phyloP scores from a whole-genome alignment of 2,113 vertebrate species.

The Nothocercus julius region DNA sequence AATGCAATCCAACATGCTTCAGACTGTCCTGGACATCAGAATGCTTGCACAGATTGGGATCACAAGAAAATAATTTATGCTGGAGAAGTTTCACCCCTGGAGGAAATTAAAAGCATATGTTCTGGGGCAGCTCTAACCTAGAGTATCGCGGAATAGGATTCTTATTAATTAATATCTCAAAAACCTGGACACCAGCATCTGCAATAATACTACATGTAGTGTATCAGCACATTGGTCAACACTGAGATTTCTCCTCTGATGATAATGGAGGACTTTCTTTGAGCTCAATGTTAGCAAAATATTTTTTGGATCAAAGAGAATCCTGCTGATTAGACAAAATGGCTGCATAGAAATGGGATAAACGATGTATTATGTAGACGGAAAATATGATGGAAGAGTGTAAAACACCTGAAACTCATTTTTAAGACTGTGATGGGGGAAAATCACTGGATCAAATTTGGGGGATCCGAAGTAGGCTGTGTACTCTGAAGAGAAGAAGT shows the following conservation, averaged over 20 bases:
- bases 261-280: neutral
- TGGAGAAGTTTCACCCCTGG: constrained; percentile 46
- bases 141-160: constrained; percentile 45
- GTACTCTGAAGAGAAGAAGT: neutral
- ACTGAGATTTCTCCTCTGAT: neutral
- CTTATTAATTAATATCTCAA: constrained; percentile 65
- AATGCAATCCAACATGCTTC: constrained; percentile 64
- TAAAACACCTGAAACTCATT: constrained; percentile 55
- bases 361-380: neutral
- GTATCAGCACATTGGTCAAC: constrained; percentile 40
- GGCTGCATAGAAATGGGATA: neutral
- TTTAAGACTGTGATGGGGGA: neutral
- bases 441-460: constrained; percentile 3
- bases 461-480: constrained; percentile 1
- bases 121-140: constrained; percentile 46
- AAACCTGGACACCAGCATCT: constrained; percentile 13
- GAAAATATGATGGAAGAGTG: constrained; percentile 39
- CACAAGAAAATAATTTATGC: constrained; percentile 64
- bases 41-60: constrained; percentile 69
- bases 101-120: constrained; percentile 64
- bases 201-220: neutral
- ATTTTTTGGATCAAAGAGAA: neutral
- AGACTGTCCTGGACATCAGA: constrained; percentile 44
- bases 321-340: constrained; percentile 45
- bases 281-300: constrained; percentile 2